Evolutionary conservation across 2,113 vertebrate genomes (phyloP).

Genomic region (Cinclus cinclus): DNA sequence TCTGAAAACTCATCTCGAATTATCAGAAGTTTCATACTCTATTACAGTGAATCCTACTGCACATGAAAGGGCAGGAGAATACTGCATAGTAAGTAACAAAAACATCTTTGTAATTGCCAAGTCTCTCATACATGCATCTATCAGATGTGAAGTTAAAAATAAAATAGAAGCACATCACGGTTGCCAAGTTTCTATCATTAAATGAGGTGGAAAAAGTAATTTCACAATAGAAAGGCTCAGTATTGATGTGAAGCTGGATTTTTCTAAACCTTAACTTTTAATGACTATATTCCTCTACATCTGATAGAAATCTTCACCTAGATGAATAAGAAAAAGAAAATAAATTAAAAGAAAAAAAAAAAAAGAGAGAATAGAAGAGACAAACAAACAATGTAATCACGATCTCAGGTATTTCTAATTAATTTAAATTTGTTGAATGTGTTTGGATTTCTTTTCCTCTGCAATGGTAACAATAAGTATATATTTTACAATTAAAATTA

Average conservation of each 20-base stretch:
- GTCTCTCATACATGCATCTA: background rate
- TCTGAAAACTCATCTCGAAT: background rate
- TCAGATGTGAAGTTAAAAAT: slow-evolving; percentile 9
- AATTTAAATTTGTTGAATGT: background rate
- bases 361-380: background rate
- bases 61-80: background rate
- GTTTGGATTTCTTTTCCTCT: background rate
- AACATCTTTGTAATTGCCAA: background rate
- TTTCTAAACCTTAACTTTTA: background rate
- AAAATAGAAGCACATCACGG: background rate
- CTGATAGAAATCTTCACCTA: background rate
- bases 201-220: slow-evolving; percentile 50
- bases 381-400: background rate
- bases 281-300: background rate
- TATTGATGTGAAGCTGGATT: background rate
- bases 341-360: background rate
- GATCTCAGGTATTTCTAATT: background rate
- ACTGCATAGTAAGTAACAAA: background rate
- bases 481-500: background rate
- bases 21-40: background rate
- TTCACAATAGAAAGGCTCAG: slow-evolving; percentile 18
- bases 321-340: background rate
- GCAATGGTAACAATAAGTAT: background rate
- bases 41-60: background rate
- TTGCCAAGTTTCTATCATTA: background rate